Evolutionary conservation across 2,797 vertebrate genomes (phyloP).

Genomic region (Helicolenus hilgendorfi): DNA sequence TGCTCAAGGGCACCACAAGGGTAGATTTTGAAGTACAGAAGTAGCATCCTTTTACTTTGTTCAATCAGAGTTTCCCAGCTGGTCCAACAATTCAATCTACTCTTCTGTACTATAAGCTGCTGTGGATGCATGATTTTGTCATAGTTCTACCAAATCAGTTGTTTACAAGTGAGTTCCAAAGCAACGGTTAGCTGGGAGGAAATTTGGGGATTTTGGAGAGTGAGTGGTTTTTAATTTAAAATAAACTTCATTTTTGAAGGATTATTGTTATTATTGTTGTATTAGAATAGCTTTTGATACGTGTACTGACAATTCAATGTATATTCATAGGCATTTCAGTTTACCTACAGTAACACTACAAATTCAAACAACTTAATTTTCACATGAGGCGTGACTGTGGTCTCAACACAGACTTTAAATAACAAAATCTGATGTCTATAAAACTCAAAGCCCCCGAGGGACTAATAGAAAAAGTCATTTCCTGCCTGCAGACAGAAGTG

Average conservation of each 20-base stretch:
- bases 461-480: conserved; percentile 54
- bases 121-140: not conserved
- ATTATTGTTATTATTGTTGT: no score
- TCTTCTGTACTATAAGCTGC: not conserved
- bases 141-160: not conserved
- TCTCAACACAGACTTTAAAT: conserved; percentile 20
- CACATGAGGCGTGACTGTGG: not conserved
- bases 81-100: conserved; percentile 39
- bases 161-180: not conserved
- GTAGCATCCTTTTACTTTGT: conserved; percentile 18
- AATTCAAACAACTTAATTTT: not conserved
- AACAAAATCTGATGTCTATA: conserved; percentile 28
- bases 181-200: not conserved
- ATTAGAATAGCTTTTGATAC: not conserved
- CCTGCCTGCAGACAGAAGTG: conserved; percentile 39
- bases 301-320: not conserved
- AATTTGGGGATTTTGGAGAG: no score
- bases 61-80: conserved; percentile 31
- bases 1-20: conserved; percentile 51
- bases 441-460: conserved; percentile 14
- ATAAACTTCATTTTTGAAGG: not conserved
- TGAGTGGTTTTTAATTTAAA: not conserved
- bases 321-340: not conserved
- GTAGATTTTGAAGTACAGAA: not conserved
- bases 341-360: not conserved